Evolutionary conservation across 2,888 invertebrate genomes (phyloP).

Genomic region (Muschampia plurimacula): DNA sequence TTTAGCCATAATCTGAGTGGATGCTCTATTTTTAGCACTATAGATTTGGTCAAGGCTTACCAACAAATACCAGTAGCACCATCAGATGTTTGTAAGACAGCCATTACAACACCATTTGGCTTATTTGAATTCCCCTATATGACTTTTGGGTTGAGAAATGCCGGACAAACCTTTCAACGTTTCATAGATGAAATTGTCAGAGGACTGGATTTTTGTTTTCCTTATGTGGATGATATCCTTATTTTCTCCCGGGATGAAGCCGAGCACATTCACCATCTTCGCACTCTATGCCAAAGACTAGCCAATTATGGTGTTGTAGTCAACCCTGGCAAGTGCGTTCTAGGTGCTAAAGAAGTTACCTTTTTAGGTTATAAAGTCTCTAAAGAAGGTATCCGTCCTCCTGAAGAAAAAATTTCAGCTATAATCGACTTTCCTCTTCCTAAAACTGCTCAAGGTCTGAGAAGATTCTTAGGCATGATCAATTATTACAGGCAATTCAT

Average conservation of each 20-base stretch:
- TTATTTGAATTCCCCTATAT: conserved; percentile 17
- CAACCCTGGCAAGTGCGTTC: not conserved
- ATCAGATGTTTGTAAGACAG: conserved; percentile 13
- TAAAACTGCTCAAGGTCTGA: conserved; percentile 1
- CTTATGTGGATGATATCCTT: conserved; percentile 14
- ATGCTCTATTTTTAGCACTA: not conserved
- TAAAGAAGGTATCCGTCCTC: not conserved
- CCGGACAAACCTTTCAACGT: conserved; percentile 13
- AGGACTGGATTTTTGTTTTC: conserved; percentile 19
- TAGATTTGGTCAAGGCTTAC: conserved; percentile 14
- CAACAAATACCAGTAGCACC: conserved; percentile 17
- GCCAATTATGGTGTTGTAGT: not conserved
- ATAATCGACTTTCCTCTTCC: not conserved
- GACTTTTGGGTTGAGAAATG: conserved; percentile 10
- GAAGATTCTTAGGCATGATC: not conserved
- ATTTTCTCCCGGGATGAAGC: not conserved
- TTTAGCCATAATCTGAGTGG: conserved; percentile 1
- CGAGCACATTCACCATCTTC: conserved; percentile 3
- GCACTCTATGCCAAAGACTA: not conserved
- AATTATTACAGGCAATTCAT: conserved; percentile 1
- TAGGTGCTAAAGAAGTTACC: not conserved
- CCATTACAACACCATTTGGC: conserved; percentile 18
- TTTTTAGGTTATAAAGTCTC: not conserved
- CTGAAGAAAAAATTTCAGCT: not conserved
- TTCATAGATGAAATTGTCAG: conserved; percentile 23